phyloP scores from a whole-genome alignment of 1,140 invertebrate species.

The Cepaea nemoralis region DNA sequence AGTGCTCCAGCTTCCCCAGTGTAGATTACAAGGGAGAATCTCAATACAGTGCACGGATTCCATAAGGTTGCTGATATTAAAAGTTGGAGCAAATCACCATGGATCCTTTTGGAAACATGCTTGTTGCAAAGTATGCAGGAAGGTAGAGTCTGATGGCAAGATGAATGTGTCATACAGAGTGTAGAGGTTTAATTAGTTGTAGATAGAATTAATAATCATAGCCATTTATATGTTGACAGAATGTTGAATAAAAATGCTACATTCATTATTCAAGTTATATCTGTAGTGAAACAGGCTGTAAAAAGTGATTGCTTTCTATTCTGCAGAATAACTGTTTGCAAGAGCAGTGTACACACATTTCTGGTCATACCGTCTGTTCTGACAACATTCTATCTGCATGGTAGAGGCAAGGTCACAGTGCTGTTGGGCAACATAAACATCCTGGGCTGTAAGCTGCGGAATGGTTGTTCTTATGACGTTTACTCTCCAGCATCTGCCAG shows the following conservation, averaged over 20 bases:
- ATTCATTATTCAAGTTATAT: neutral
- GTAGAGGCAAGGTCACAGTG: conserved; percentile 29
- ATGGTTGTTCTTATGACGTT: conserved; percentile 6
- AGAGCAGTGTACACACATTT: neutral
- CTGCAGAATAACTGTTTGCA: conserved; percentile 23
- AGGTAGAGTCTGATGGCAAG: too few species aligned
- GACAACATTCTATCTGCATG: conserved; percentile 6
- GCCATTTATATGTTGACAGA: neutral
- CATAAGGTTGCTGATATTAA: too few species aligned
- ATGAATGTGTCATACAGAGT: too few species aligned
- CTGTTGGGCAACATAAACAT: conserved; percentile 15
- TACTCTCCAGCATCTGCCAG: conserved; percentile 27
- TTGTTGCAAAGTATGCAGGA: too few species aligned
- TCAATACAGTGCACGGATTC: too few species aligned
- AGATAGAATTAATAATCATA: neutral
- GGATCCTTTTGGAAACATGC: too few species aligned
- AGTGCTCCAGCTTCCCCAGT: too few species aligned
- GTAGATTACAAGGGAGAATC: too few species aligned
- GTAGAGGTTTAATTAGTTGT: neutral
- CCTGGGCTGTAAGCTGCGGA: conserved; percentile 1
- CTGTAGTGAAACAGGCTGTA: too few species aligned
- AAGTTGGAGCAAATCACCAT: too few species aligned
- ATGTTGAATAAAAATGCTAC: neutral
- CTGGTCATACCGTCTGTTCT: conserved; percentile 15
- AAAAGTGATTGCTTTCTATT: neutral